A percentile compares a stretch with the other conserved stretches of the same genome.
Conservation (phyloP, 92 coral and sea anemone genomes). For the Phenganax subtilis region DNA sequence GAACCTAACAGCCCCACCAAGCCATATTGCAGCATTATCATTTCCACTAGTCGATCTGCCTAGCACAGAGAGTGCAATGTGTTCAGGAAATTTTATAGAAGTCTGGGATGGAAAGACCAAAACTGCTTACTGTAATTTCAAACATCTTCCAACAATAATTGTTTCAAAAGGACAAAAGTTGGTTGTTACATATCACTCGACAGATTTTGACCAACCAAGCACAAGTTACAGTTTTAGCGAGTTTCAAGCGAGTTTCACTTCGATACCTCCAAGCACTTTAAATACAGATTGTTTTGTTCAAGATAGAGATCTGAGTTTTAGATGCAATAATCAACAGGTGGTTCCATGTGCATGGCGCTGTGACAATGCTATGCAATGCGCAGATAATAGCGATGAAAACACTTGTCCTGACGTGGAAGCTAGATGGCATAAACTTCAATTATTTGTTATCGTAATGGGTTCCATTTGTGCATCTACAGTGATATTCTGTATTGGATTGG, state of each 20-base stretch:
- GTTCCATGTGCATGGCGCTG: slow-evolving; percentile 27
- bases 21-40: slow-evolving; percentile 27
- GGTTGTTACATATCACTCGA: slow-evolving; percentile 18
- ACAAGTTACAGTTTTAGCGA: neutral
- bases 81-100: slow-evolving; percentile 27
- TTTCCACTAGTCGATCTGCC: neutral
- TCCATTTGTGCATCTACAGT: slow-evolving; percentile 32
- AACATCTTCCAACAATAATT: neutral
- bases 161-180: neutral
- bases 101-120: slow-evolving; percentile 32
- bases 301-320: slow-evolving; percentile 13
- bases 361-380: slow-evolving; percentile 33
- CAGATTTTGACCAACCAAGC: neutral
- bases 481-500: slow-evolving; percentile 25
- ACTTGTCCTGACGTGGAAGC: slow-evolving; percentile 1
- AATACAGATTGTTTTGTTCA: slow-evolving; percentile 29
- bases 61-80: slow-evolving; percentile 2
- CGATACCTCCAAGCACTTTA: slow-evolving; percentile 27
- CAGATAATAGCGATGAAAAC: slow-evolving; percentile 34
- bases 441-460: slow-evolving; percentile 31
- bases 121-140: neutral
- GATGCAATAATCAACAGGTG: neutral
- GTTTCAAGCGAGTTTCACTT: slow-evolving; percentile 19
- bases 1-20: slow-evolving; percentile 4
- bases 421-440: slow-evolving; percentile 32